Evolutionary conservation across 2,888 invertebrate species (phyloP), one percentile per base, ranked within the genome.

Genomic region (Strigamia crassipes): DNA sequence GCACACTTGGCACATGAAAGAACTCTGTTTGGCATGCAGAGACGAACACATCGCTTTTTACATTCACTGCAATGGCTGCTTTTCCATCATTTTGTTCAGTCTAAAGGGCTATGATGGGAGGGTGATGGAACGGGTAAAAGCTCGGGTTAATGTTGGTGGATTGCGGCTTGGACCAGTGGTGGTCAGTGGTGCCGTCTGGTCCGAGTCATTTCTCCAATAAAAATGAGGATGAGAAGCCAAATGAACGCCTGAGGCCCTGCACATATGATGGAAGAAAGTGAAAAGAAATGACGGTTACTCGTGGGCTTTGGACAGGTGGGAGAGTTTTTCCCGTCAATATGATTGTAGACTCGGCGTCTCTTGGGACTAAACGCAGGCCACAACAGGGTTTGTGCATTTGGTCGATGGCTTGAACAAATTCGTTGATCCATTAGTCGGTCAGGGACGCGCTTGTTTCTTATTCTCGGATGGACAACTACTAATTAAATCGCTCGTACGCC

Each of bases 11-110:
- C 56, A 18, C 56, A 21, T 56, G 56, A 18, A 56, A 18, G 56
- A 15, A 18, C 18, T 56, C 56, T 56, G 56, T 56, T 56, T 56
- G 56, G 56, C 56, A 56, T 56, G 56, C 56, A 56, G 56, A 56
- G 56, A 56, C 9, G 56, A 56, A 56, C 56, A n/a, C 56, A 56
- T 56, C 56, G n/a, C 56, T 56, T 56, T 56, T 56, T 56, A 56
- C 56, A 56, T 56, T 56, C 56, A 56, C 56, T 56, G 56, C 56
- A 56, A 56, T 56, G 56, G 56, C 56, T 56, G 56, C 56, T 56
- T 56, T 56, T 56, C 56, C 56, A 56, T 56, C 56, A 56, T 56
- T 56, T 56, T 56, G 56, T 18, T 56, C 46, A 46, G 46, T n/a
- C 46, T 18, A 56, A 18, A 56, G 56, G 18, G 56, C 56, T 56